These are phyloP conservation scores for Dicycla oo DNA, from an alignment of 2,888 invertebrate species.

Conservation along the genomic window DNA sequence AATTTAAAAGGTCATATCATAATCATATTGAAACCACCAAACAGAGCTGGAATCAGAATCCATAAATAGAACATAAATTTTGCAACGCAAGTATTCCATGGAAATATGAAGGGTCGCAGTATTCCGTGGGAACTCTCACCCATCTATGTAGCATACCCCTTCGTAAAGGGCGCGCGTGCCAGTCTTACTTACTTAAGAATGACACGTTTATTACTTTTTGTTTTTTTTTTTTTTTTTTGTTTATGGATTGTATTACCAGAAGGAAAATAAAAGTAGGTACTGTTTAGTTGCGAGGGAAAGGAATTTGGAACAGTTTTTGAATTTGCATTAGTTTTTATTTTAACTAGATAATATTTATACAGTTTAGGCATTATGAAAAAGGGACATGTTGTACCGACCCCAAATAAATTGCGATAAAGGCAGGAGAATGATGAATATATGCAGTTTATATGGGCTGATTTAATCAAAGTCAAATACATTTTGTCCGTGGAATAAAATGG, in stretches of 20 bases:
- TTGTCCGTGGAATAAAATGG: no score
- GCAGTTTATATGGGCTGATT: no score
- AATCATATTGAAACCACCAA: not conserved
- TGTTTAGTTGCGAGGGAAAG: conserved; percentile 20
- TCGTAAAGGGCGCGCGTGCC: conserved; percentile 67
- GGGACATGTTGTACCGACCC: no score
- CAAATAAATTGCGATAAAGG: no score
- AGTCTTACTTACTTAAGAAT: conserved; percentile 57
- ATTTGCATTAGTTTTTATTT: not conserved
- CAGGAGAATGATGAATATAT: no score
- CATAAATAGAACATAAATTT: no score
- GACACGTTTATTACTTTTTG: conserved; percentile 53
- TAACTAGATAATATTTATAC: not conserved
- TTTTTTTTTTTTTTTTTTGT: conserved; percentile 13
- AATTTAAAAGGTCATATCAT: not conserved
- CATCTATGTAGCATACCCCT: conserved; percentile 46
- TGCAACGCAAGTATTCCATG: conserved; percentile 34
- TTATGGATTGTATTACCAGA: conserved; percentile 26
- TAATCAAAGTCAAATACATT: no score
- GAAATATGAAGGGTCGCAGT: conserved; percentile 53
- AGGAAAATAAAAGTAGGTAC: not conserved
- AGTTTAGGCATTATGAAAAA: no score
- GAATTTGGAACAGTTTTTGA: conserved; percentile 20
- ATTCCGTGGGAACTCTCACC: conserved; percentile 68
- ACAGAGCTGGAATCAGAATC: not conserved